phyloP scores from a whole-genome alignment of 2,888 invertebrate species.

The Calameuta filiformis region DNA sequence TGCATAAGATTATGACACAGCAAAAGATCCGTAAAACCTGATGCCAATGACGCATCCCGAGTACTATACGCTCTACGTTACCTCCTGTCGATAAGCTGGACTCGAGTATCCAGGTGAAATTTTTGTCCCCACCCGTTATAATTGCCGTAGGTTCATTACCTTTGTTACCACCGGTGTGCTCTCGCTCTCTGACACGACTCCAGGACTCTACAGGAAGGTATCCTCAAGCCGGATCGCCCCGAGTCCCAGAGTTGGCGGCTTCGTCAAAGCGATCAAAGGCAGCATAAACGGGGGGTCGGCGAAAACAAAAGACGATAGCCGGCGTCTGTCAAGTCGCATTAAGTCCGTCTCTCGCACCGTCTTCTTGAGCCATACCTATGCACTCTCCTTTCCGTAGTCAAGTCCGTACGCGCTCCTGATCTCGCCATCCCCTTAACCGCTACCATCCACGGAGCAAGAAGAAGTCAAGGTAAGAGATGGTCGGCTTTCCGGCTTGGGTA shows the following conservation, averaged over 20 bases:
- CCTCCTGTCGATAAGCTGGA: background rate
- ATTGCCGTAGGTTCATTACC: slow-evolving; percentile 47
- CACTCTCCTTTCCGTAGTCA: background rate
- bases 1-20: background rate
- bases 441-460: background rate
- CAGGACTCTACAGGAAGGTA: background rate
- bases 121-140: slow-evolving; percentile 49
- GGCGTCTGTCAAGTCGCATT: slow-evolving; percentile 10
- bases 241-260: slow-evolving; percentile 31
- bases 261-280: slow-evolving; percentile 38
- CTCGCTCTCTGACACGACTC: slow-evolving; percentile 6
- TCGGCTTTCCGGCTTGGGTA: background rate
- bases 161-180: slow-evolving; percentile 36
- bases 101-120: slow-evolving; percentile 10
- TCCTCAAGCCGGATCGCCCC: background rate
- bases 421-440: background rate
- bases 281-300: slow-evolving; percentile 6
- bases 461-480: background rate
- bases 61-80: background rate
- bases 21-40: background rate
- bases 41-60: no score
- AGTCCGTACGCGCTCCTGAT: background rate
- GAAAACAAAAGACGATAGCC: slow-evolving; percentile 9
- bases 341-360: slow-evolving; percentile 5
- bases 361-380: background rate